Evolutionary conservation across 2,888 invertebrate genomes (phyloP), one percentile per base, ranked within the genome.

Genomic region (Macaria notata): DNA sequence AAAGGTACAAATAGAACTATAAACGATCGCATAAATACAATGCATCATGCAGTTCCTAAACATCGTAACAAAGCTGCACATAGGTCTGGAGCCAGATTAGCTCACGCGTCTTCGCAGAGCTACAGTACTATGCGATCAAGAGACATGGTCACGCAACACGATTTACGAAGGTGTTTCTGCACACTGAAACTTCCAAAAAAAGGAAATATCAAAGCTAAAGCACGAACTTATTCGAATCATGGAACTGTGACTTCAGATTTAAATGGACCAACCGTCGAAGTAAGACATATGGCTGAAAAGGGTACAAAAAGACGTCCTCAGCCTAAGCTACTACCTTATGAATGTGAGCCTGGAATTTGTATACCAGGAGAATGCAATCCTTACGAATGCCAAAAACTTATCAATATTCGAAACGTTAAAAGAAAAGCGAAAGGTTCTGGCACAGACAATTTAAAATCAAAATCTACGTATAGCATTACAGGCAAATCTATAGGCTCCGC

Each of bases 91-190:
- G 9, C 29, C 19, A 49, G 55, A 47, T 38, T 61, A 9, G 47
- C 45, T 55, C 60, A 65, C 6, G 70, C 64, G 39, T 52, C 62
- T 44, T 72, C 75, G 38, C 72, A 72, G 60, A 63, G 58, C 4
- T 73, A 55, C 38, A 66, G 54, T 59, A 62, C 62, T 9, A 57
- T 41, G 47, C 70, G 62, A 63, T 66, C 69, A 4, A 69, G 68
- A 48, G 63, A 67, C 31, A 64, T 63, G 4, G 48, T 50, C 31
- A 68, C 58, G 7, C 72, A 67, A 60, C 59, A 68, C 44, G 61
- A 57, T 42, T 67, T 77, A 57, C 69, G 68, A 31, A 73, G 69
- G 63, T 82, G 79, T 59, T 70, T 73, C 50, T 79, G 81, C 62
- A 76, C 73, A 7, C 64, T 78, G 46, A 76, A 78, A 66, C 56